Evolutionary conservation across 2,113 vertebrate species (phyloP), one percentile per base, ranked within the genome.

Genomic region (Platanista minor): DNA sequence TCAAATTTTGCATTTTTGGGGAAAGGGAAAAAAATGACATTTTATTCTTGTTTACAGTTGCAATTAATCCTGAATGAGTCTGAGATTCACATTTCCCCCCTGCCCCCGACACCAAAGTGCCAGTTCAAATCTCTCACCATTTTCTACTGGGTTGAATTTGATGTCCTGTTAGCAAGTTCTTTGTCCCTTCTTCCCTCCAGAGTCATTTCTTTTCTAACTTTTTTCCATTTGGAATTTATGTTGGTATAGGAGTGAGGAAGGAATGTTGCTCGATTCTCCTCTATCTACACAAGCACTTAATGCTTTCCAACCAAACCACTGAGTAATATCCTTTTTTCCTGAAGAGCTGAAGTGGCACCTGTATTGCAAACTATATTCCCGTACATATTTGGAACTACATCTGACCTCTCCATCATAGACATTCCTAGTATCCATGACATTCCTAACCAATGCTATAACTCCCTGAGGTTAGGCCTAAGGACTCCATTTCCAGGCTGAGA

Each of bases 31-130:
- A 52, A 67, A 52, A 25, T 39, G 8, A 39, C 21, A 72, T 67
- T 81, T 75, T 8, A 36, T 78, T 83, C 11, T 89, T 85, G 39
- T 61, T 84, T 59, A 39, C 36, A 33, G 72, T 87, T 91, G 7
- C 7, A 75, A 46, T 64, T 72, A 66, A 46, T 85, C 31, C 75
- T 54, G 41, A 46, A 11, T 82, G 21, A 83, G 5, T 41, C 71
- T 72, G 8, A 39, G 36, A 52, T 54, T 78, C 27, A 78, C 18
- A 0, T 61, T 0, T 5, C 2, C 14, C 6, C 11, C 8, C 6
- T 18, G 0, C 17, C 36, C 25, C n/a, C 67, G 21, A 46, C 15
- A 12, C 10, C 4, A 52, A 72, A 36, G 13, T 80, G 2, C 72
- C 21, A 13, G 2, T n/a, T 95, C 46, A 54, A 80, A 88, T 5